Percentiles rank a stretch among this genome's conserved stretches.
These are phyloP conservation scores for Arrhamphus sclerolepis DNA, from an alignment of 2,797 vertebrate species.

Conservation along the genomic window DNA sequence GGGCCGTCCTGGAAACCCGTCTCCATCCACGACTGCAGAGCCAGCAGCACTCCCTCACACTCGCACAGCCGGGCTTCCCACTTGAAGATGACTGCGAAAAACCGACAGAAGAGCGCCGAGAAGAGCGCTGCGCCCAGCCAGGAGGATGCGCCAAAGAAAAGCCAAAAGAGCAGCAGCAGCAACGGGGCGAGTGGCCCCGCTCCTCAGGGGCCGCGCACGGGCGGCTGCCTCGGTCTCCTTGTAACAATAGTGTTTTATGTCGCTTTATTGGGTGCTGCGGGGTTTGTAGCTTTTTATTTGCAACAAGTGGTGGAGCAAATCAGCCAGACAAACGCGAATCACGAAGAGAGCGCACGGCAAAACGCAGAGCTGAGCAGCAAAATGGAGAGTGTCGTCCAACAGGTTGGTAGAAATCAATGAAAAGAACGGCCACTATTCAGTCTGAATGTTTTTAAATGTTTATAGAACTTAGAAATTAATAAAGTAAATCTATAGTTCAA, in stretches of 20 bases:
- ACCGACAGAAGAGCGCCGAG: conserved; percentile 74
- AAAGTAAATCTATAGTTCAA: no score
- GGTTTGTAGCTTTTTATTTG: conserved; percentile 71
- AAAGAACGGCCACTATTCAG: no score
- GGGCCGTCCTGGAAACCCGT: conserved; percentile 45
- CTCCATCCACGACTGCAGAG: conserved; percentile 67
- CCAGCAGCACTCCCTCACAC: conserved; percentile 15
- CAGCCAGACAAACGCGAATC: conserved; percentile 36
- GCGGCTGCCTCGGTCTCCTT: conserved; percentile 55
- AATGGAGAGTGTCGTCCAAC: conserved; percentile 72
- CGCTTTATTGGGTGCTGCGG: conserved; percentile 67
- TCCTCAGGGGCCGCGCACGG: conserved; percentile 49
- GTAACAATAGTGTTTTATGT: conserved; percentile 64
- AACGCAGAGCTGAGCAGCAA: conserved; percentile 55
- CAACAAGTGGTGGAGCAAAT: conserved; percentile 77
- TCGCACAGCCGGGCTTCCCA: neutral
- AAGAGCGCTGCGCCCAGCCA: conserved; percentile 48
- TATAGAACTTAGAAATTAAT: no score
- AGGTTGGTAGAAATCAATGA: conserved; percentile 69
- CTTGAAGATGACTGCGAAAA: conserved; percentile 73
- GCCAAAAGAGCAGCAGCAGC: conserved; percentile 48
- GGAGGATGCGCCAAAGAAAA: conserved; percentile 71
- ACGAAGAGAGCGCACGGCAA: conserved; percentile 59
- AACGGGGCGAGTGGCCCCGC: conserved; percentile 54
- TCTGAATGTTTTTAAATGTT: neutral